A percentile compares a stretch with the other conserved stretches of the same genome.
Evolutionary conservation across 2,888 invertebrate genomes (phyloP).

Genomic region (Copidosoma aretas): DNA sequence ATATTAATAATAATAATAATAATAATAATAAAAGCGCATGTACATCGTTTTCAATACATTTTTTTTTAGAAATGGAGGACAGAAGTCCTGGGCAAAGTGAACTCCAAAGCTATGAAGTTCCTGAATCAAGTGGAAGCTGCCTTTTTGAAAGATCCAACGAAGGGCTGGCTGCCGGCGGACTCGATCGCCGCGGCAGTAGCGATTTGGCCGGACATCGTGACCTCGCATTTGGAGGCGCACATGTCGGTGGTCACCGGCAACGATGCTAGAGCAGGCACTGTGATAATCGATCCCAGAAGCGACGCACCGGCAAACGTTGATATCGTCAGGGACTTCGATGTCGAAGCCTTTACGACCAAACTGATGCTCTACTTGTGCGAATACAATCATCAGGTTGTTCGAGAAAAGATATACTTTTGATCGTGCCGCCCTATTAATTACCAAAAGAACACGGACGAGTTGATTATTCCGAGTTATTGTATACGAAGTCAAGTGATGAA

Average conservation of each 20-base stretch:
- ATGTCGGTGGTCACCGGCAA: background rate
- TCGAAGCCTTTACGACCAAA: slow-evolving; percentile 3
- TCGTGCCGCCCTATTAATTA: too few species aligned
- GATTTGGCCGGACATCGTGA: slow-evolving; percentile 6
- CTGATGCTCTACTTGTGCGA: background rate
- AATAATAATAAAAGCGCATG: too few species aligned
- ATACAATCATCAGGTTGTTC: too few species aligned
- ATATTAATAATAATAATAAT: too few species aligned
- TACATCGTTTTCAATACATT: background rate
- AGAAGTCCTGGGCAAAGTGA: slow-evolving; percentile 61
- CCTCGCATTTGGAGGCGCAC: slow-evolving; percentile 12
- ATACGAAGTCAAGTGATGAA: too few species aligned
- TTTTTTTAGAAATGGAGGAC: slow-evolving; percentile 65
- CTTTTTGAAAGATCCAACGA: slow-evolving; percentile 35
- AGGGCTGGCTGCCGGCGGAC: slow-evolving; percentile 44
- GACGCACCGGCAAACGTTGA: slow-evolving; percentile 13
- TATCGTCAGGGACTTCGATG: slow-evolving; percentile 22
- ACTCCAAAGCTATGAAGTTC: slow-evolving; percentile 61
- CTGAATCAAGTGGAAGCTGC: slow-evolving; percentile 64
- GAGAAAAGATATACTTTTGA: too few species aligned
- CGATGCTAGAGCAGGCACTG: slow-evolving; percentile 12
- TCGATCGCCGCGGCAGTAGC: slow-evolving; percentile 11
- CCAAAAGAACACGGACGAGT: too few species aligned
- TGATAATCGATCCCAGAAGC: background rate
- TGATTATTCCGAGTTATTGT: too few species aligned